Evolutionary conservation across 2,888 invertebrate genomes (phyloP), one percentile per base, ranked within the genome.

Genomic region (Brachyptera risi): DNA sequence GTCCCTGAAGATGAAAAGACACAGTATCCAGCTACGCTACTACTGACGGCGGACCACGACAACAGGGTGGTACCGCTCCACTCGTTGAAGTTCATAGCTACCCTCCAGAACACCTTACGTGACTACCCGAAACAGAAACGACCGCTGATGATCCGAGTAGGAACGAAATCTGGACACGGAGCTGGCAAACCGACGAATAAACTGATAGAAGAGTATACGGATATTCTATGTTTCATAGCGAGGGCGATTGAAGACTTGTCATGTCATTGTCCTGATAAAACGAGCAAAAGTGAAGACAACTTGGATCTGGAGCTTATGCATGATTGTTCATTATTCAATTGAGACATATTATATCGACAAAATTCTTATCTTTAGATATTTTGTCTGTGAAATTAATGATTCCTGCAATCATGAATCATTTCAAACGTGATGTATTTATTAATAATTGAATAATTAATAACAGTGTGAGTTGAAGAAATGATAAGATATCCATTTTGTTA

Each of bases 31-130:
- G 71, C 81, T 21, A 73, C 75, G 2, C 71, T 83, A 40, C 70
- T 83, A 57, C 67, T 79, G 63, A 81, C 81, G 11, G 80, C 77
- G 19, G 82, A 83, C 69, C 82, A 83, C 67, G 82, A 83, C 69
- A 81, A 83, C 69, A 71, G 82, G 50, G 83, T 84, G 47, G 81
- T 82, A 13, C 82, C 83, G n/a, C 72, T 78, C 54, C 83, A 84
- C 69, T 80, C 82, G 1, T 74, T 80, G 59, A 83, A 83, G 69
- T 80, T 76, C 68, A 78, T 80, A 38, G 80, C 83, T 2, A 73
- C 80, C 66, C 70, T 84, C 40, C 83, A 83, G 66, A 71, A 80
- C 65, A 68, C 66, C 7, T 61, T 78, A 27, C 74, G 76, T 21
- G 59, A 65, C 1, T 61, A 61, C 26, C 11, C 15, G 27, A 65